Percentiles rank a stretch among this genome's conserved stretches.
Conservation (phyloP, 35 echinoderm and acorn worm species). For the Lytechinus pictus region DNA sequence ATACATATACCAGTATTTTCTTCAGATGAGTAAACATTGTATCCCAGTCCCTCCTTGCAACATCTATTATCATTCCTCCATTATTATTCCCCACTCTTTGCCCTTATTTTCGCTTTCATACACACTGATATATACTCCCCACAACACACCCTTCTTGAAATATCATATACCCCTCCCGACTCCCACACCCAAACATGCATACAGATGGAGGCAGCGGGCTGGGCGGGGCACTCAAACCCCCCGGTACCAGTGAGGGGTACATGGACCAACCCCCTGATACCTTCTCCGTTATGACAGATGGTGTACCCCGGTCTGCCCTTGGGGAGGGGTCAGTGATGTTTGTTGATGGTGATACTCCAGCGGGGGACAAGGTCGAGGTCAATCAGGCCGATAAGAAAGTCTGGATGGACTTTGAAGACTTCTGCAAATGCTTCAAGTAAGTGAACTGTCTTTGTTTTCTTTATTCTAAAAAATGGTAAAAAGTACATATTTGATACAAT, state of each 20-base stretch:
- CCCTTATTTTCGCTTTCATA: neutral
- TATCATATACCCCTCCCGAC: neutral
- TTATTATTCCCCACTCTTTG: neutral
- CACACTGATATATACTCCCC: no score
- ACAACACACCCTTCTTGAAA: neutral
- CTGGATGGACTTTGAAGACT: constrained; percentile 99
- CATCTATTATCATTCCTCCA: neutral
- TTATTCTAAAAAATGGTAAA: no score
- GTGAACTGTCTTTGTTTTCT: constrained; percentile 28
- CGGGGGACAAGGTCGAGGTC: constrained; percentile 20
- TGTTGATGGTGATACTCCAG: constrained; percentile 53
- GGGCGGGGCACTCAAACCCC: constrained; percentile 25
- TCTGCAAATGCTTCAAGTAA: constrained; percentile 98
- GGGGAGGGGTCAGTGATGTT: constrained; percentile 63
- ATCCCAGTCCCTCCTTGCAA: neutral
- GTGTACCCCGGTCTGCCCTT: constrained; percentile 50
- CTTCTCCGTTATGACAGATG: constrained; percentile 76
- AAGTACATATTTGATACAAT: no score
- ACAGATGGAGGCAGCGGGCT: constrained; percentile 40
- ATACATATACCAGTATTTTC: no score
- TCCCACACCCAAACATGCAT: neutral
- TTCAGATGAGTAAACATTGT: no score
- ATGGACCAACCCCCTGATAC: constrained; percentile 63
- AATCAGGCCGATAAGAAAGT: constrained; percentile 71
- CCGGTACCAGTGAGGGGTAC: constrained; percentile 33